phyloP scores from a whole-genome alignment of 2,113 vertebrate genomes.

The Labeo rohita region DNA sequence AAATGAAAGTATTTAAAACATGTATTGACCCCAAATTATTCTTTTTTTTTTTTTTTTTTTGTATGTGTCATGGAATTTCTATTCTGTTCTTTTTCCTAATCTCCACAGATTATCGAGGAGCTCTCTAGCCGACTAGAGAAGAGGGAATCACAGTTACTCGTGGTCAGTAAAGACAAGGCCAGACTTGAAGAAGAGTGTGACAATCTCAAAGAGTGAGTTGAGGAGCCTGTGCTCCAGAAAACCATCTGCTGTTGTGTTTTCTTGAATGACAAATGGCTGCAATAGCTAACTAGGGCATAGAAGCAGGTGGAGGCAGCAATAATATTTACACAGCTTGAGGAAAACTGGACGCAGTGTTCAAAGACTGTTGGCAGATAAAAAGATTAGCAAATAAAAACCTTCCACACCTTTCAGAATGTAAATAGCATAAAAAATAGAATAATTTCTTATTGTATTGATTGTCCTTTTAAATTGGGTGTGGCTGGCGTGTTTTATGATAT shows the following conservation, averaged over 20 bases:
- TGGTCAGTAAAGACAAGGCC: constrained; percentile 95
- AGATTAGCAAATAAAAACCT: not conserved
- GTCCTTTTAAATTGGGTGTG: not conserved
- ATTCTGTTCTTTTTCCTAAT: not conserved
- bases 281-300: not conserved
- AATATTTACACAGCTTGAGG: constrained; percentile 20
- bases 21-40: not conserved
- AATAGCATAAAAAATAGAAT: not conserved
- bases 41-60: not conserved
- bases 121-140: constrained; percentile 90
- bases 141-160: constrained; percentile 90
- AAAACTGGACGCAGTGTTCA: not conserved
- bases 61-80: not conserved
- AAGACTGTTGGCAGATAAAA: not conserved
- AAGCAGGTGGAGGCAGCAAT: not conserved
- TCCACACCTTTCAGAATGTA: not conserved
- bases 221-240: not conserved
- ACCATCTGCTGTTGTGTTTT: not conserved
- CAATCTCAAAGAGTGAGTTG: constrained; percentile 96
- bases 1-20: not conserved
- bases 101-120: constrained; percentile 85
- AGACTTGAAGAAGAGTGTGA: constrained; percentile 91
- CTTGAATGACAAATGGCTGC: not conserved
- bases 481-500: not conserved
- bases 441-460: not conserved